Percentiles rank a stretch among this genome's conserved stretches.
Conservation (phyloP, 2,113 vertebrate genomes). For the Aramus guarauna region DNA sequence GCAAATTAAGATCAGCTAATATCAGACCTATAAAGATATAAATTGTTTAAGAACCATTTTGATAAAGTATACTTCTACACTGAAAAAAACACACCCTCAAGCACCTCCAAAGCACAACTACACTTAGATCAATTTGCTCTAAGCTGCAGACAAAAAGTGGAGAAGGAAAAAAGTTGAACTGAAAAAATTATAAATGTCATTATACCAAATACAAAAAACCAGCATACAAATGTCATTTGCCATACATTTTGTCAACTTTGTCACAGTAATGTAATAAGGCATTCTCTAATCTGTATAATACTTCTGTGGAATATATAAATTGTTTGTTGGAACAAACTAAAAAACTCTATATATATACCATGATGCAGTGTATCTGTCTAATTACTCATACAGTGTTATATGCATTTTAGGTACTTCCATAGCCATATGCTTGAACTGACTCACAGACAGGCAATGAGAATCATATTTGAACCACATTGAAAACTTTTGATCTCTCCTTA, state of each 20-base stretch:
- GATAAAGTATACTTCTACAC: not conserved
- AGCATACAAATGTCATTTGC: not conserved
- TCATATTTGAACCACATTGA: not conserved
- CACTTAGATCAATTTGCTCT: not conserved
- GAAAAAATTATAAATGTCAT: not conserved
- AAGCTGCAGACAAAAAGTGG: not conserved
- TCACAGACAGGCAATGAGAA: not conserved
- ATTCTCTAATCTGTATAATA: not conserved
- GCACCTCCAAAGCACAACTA: not conserved
- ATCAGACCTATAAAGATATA: not conserved
- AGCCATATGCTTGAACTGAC: not conserved
- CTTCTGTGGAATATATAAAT: not conserved
- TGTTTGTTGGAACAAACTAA: not conserved
- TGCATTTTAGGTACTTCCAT: not conserved
- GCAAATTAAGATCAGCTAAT: not conserved
- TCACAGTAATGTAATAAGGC: not conserved
- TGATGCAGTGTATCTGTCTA: not conserved
- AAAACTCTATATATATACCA: not conserved
- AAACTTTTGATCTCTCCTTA: not conserved
- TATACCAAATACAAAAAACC: not conserved
- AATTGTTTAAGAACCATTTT: not conserved
- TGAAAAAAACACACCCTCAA: not conserved
- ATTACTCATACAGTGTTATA: not conserved
- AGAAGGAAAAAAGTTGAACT: not conserved
- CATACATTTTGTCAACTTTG: not conserved